Percentiles rank a stretch among this genome's conserved stretches.
phyloP scores from a whole-genome alignment of 2,888 invertebrate genomes.

The Rhaphigaster nebulosa region DNA sequence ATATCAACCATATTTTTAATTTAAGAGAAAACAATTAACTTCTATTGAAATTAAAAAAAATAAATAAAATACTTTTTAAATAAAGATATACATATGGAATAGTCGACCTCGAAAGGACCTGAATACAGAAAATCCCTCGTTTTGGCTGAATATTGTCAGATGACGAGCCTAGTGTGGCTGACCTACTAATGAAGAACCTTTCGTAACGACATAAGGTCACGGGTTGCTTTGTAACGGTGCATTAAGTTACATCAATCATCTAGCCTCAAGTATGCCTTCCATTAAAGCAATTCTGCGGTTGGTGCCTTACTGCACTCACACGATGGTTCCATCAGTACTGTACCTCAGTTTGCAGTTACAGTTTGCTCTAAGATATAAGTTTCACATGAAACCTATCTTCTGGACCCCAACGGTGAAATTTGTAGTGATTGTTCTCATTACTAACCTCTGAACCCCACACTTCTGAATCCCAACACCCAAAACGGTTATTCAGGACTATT shows the following conservation, averaged over 20 bases:
- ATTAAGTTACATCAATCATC: constrained; percentile 16
- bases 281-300: background rate
- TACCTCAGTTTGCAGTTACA: background rate
- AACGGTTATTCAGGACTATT: too few relatives aligned
- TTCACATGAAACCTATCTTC: too few relatives aligned
- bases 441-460: too few relatives aligned
- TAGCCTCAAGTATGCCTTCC: background rate
- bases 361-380: background rate
- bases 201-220: constrained; percentile 14
- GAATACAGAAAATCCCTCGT: background rate
- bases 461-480: too few relatives aligned
- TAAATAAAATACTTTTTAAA: too few relatives aligned
- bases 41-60: too few relatives aligned
- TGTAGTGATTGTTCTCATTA: too few relatives aligned
- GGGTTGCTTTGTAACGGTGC: constrained; percentile 18
- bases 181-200: constrained; percentile 26
- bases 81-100: too few relatives aligned
- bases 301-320: background rate
- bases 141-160: background rate
- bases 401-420: too few relatives aligned
- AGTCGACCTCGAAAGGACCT: too few relatives aligned
- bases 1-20: too few relatives aligned
- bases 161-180: background rate
- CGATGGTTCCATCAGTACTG: background rate
- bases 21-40: too few relatives aligned